Base-by-base conservation (phyloP, 2,888 invertebrate species). In the Balanococcus diminutus region DNA sequence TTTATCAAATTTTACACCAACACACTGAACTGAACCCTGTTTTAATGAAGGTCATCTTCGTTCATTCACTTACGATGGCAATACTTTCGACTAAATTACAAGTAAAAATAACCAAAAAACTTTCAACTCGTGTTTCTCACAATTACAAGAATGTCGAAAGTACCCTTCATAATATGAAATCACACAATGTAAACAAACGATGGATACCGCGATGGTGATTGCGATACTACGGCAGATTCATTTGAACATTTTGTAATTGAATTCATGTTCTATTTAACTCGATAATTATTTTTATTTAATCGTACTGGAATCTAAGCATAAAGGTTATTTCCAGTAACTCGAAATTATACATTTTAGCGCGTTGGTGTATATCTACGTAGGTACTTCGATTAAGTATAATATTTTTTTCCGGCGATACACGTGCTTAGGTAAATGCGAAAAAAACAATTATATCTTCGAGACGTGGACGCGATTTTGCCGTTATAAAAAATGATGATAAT, bases 401-500 rank as follows among this genome's bases (percentile, higher is more conserved):
- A 3, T 67, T 67, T 28, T 67, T 28, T 14, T 28, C 1, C 28
- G 16, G 14, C 28, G 1, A 4, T 67, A 28, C 61, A 67, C 61
- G 61, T 67, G 61, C n/a, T 67, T 67, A n/a, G n/a, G 28, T 14
- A 28, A 11, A 25, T 25, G 51, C 51, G 51, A 51, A 51, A 19
- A 51, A 51, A 51, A 51, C 51, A 51, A 51, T 51, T 19, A 51
- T 67, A 67, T 67, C 28, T 67, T 28, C 61, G 61, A 28, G 61
- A 67, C 28, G 51, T 9, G 28, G 61, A 67, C 28, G 51, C 19
- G 28, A 67, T 67, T 67, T 67, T 9, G 2, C 28, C 25, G 61
- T 67, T 67, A 28, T 67, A 67, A 67, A 67, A 67, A 67, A 67
- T 67, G 61, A 67, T 28, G 56, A 56, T 56, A 56, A 56, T 56